These are phyloP conservation scores for Diplazon laetatorius DNA, from an alignment of 2,888 invertebrate species.

Conservation along the genomic window DNA sequence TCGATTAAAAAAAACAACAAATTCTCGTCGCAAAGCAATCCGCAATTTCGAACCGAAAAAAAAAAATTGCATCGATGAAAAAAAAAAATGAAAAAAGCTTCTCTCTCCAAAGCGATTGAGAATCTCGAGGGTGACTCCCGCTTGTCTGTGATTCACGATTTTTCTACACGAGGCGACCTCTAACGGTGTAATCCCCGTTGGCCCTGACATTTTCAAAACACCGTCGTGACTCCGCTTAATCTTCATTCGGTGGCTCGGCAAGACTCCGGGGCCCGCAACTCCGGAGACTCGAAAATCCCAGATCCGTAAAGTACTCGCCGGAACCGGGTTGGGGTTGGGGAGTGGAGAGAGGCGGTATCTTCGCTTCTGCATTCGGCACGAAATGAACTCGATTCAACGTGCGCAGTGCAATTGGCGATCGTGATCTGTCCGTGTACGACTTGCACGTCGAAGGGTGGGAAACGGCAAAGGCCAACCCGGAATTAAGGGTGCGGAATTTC, in stretches of 20 bases:
- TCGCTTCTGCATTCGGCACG: slow-evolving; percentile 52
- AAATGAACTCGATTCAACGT: slow-evolving; percentile 59
- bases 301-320: slow-evolving; percentile 55
- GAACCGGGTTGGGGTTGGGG: no score
- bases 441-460: no score
- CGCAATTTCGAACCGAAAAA: no score
- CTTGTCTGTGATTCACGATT: background rate
- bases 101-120: slow-evolving; percentile 36
- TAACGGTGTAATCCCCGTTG: slow-evolving; percentile 43
- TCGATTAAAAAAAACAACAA: no score
- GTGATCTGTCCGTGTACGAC: no score
- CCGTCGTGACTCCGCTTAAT: slow-evolving; percentile 53
- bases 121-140: background rate
- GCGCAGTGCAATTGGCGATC: no score
- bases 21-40: no score
- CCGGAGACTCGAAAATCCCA: slow-evolving; percentile 38
- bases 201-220: slow-evolving; percentile 58
- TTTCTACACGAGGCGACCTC: slow-evolving; percentile 45
- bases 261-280: slow-evolving; percentile 11
- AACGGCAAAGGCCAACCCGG: slow-evolving; percentile 34
- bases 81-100: no score
- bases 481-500: slow-evolving; percentile 56
- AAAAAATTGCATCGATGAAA: no score
- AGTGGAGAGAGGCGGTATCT: no score
- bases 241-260: slow-evolving; percentile 34